Evolutionary conservation across 2,113 vertebrate species (phyloP).

Genomic region (Vireo altiloquus): DNA sequence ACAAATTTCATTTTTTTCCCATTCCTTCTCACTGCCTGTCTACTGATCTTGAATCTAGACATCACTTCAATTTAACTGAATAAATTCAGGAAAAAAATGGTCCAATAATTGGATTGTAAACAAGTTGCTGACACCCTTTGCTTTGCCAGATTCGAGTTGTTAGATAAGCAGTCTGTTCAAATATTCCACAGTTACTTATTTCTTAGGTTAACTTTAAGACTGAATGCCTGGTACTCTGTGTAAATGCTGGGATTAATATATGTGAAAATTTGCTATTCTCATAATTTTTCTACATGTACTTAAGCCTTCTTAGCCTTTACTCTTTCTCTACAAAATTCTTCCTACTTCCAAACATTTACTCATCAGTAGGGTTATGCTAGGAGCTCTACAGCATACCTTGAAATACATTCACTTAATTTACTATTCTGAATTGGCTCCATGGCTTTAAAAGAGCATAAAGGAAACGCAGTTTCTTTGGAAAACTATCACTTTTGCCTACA

Average conservation of each 20-base stretch:
- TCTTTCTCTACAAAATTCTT: background rate
- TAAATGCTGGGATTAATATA: background rate
- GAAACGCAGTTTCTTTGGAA: background rate
- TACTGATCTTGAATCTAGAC: background rate
- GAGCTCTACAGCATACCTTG: background rate
- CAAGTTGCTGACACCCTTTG: background rate
- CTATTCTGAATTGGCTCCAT: background rate
- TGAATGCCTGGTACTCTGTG: background rate
- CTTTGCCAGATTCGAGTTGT: background rate
- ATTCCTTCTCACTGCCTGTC: background rate
- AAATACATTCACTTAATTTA: background rate
- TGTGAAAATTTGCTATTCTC: background rate
- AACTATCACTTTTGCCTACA: background rate
- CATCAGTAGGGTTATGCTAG: background rate
- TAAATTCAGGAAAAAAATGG: background rate
- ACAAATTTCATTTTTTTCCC: background rate
- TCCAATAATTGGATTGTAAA: background rate
- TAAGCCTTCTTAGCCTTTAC: background rate
- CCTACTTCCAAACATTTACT: background rate
- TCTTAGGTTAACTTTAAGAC: background rate
- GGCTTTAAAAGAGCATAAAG: background rate
- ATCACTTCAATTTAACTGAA: background rate
- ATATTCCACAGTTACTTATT: background rate
- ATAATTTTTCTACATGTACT: background rate
- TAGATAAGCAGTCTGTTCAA: background rate